Conservation (phyloP, 2,797 vertebrate species). For the Tragelaphus eurycerus region DNA sequence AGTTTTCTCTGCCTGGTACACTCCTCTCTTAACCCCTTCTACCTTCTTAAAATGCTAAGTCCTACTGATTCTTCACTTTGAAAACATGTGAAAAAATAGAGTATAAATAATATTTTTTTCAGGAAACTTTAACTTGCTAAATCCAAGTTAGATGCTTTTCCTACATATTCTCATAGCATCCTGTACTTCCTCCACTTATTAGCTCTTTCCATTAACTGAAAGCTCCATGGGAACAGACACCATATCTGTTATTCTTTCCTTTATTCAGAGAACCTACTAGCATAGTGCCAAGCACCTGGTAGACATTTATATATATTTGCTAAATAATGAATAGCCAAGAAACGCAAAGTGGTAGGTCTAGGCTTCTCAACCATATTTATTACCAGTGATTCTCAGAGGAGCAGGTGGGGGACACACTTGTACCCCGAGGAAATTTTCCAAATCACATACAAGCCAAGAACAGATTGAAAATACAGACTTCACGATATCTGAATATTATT, state of each 20-base stretch:
- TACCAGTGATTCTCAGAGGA: neutral
- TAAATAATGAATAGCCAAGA: neutral
- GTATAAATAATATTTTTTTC: neutral
- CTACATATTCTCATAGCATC: neutral
- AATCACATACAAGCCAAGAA: constrained; percentile 6
- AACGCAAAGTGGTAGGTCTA: neutral
- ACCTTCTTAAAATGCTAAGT: neutral
- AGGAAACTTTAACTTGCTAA: neutral
- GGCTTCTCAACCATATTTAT: neutral
- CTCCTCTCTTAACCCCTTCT: neutral
- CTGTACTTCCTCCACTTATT: neutral
- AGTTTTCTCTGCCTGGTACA: neutral
- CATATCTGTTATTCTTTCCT: neutral
- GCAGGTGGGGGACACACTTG: neutral
- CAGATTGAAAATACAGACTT: constrained; percentile 33
- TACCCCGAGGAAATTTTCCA: neutral
- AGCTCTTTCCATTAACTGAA: neutral
- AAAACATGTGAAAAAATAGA: neutral
- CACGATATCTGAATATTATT: neutral
- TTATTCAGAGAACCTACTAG: neutral
- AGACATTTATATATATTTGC: neutral
- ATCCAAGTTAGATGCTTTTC: neutral
- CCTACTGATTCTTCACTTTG: neutral
- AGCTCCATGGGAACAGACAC: neutral
- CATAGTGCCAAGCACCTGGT: neutral